Percentiles rank a stretch among this genome's conserved stretches.
Conservation (phyloP, 2,888 invertebrate species). For the Pseudococcus viburni region DNA sequence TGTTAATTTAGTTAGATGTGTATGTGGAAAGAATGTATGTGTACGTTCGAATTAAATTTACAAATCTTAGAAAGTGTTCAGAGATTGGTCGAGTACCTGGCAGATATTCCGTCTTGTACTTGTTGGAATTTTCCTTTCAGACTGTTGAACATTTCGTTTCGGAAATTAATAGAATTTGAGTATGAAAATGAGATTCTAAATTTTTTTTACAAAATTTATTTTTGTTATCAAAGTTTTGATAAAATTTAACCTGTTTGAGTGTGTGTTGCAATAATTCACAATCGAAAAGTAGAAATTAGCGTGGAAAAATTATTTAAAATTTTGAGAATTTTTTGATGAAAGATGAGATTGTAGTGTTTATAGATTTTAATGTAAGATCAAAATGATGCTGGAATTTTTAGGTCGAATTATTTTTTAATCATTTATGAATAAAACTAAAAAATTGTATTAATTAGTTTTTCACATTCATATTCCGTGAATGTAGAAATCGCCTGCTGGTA, state of each 20-base stretch:
- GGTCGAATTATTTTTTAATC: background rate
- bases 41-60: background rate
- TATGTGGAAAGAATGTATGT: no score
- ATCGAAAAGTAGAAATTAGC: background rate
- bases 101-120: constrained; percentile 73
- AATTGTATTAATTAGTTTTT: background rate
- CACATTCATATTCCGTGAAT: background rate
- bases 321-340: background rate
- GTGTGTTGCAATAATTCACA: background rate
- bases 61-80: background rate
- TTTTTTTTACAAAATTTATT: background rate
- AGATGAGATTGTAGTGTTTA: background rate
- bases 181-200: background rate
- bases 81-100: constrained; percentile 69
- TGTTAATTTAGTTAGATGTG: background rate
- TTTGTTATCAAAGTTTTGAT: constrained; percentile 26
- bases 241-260: constrained; percentile 43
- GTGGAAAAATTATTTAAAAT: background rate
- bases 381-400: background rate
- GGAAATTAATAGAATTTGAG: background rate
- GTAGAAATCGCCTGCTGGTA: background rate
- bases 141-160: constrained; percentile 72
- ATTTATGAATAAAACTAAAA: background rate
- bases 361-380: no score
- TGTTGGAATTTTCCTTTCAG: constrained; percentile 73